These are phyloP conservation scores for Halcyon chelicuti DNA, from an alignment of 2,797 vertebrate genomes.

Conservation along the genomic window DNA sequence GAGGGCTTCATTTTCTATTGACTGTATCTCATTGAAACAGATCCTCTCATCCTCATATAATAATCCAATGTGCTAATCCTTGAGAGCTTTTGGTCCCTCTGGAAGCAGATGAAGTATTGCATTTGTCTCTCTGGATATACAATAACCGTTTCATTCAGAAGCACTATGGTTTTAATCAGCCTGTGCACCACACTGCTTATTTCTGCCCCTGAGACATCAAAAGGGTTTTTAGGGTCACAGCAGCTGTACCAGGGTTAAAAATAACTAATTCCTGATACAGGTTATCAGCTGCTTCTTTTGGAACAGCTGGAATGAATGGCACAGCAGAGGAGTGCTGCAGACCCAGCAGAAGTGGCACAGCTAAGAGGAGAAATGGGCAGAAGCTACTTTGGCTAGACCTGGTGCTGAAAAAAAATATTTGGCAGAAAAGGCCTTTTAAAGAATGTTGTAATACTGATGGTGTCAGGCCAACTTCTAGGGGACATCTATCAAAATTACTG, in stretches of 20 bases:
- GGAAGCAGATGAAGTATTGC: neutral
- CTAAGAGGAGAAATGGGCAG: neutral
- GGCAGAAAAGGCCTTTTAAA: slow-evolving; percentile 12
- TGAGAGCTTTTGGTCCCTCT: neutral
- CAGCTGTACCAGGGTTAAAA: slow-evolving; percentile 23
- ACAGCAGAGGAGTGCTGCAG: neutral
- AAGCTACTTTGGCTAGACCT: neutral
- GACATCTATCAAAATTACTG: neutral
- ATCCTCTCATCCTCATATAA: neutral
- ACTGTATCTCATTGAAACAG: neutral
- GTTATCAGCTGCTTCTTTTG: slow-evolving; percentile 7
- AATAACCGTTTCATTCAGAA: neutral
- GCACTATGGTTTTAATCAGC: neutral
- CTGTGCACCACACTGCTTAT: neutral
- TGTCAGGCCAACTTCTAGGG: neutral
- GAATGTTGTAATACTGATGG: neutral
- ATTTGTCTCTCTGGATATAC: neutral
- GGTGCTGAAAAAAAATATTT: neutral
- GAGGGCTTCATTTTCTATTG: neutral
- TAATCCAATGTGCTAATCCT: neutral
- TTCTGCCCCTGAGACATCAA: neutral
- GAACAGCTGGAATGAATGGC: slow-evolving; percentile 13
- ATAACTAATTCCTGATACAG: slow-evolving; percentile 1
- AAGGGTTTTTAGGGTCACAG: neutral
- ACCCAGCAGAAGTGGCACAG: neutral